These are phyloP conservation scores for Myiopsitta monachus DNA, from an alignment of 2,113 vertebrate genomes.

Conservation along the genomic window DNA sequence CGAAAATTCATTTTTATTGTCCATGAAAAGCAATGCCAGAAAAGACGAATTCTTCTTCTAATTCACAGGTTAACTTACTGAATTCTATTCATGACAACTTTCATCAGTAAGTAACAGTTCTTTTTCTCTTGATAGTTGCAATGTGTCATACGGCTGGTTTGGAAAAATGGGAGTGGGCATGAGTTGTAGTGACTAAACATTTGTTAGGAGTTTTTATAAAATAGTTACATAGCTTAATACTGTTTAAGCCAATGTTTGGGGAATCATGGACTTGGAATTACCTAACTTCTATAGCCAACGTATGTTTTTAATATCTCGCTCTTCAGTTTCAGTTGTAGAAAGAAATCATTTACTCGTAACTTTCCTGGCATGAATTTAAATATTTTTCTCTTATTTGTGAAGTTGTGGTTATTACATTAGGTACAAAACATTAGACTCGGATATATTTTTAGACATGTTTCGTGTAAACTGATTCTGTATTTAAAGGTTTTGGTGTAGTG, in stretches of 20 bases:
- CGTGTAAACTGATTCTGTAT: neutral
- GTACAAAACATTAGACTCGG: neutral
- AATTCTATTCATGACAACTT: slow-evolving; percentile 99
- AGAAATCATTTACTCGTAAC: neutral
- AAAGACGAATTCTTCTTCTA: neutral
- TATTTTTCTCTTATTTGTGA: neutral
- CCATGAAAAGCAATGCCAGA: neutral
- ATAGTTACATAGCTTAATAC: neutral
- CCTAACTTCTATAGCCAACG: neutral
- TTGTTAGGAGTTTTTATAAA: neutral
- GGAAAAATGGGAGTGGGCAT: neutral
- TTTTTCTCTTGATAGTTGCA: neutral
- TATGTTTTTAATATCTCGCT: neutral
- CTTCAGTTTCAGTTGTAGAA: neutral
- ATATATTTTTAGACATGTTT: neutral
- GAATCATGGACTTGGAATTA: neutral
- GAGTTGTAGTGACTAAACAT: neutral
- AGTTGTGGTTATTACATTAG: neutral
- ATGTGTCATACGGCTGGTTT: neutral
- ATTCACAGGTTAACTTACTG: slow-evolving; percentile 88
- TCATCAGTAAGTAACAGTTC: slow-evolving; percentile 86
- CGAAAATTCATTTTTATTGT: neutral
- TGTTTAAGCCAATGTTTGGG: neutral
- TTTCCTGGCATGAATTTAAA: neutral
- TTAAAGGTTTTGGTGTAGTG: neutral